Base-by-base conservation (phyloP, 2,888 invertebrate species). In the Scaptomyza tumidula region DNA sequence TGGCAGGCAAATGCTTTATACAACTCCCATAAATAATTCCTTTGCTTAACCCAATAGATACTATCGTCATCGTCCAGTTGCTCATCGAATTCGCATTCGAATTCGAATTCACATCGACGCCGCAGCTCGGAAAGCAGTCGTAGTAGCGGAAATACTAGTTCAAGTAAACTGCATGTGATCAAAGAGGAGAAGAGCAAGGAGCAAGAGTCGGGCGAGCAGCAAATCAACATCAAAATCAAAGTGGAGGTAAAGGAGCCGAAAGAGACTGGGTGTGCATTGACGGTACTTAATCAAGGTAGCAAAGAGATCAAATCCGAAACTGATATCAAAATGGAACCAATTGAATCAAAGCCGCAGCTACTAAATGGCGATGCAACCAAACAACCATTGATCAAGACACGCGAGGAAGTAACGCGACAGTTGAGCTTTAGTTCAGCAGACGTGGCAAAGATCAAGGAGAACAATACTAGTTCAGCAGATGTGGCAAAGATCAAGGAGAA, bases 121-220 rank as follows among this genome's bases (percentile, higher is more conserved):
- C 88, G 90, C 31, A 90, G 91, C 64, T 91, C 91, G 0, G 91
- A 91, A 13, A 89, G 91, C 67, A 91, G 90, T 61, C 86, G 90
- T 19, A 79, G 88, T 62, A 90, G 90, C 62, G 87, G 88, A 50
- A 84, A 83, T 52, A 90, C 72, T 43, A 68, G 73, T 24, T 75
- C 72, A 54, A 74, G 53, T 55, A 79, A 78, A 27, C 53, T 64
- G 33, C 39, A 7, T 9, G 29, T 44, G 27, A 59, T 74, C 10
- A 82, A 81, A 41, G 75, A 74, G 24, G 70, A 71, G 24, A 75
- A 57, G 24, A 75, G 75, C 6, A 31, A 55, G 10, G 62, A 68
- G 54, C 24, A 27, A n/a, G 37, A n/a, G 6, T 5, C 13, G 24
- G 44, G 13, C 1, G 73, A 74, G 65, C 70, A 72, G 50, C 14